Evolutionary conservation across 2,113 vertebrate genomes (phyloP), one percentile per base, ranked within the genome.

Genomic region (Tenebrosternarchus preto): DNA sequence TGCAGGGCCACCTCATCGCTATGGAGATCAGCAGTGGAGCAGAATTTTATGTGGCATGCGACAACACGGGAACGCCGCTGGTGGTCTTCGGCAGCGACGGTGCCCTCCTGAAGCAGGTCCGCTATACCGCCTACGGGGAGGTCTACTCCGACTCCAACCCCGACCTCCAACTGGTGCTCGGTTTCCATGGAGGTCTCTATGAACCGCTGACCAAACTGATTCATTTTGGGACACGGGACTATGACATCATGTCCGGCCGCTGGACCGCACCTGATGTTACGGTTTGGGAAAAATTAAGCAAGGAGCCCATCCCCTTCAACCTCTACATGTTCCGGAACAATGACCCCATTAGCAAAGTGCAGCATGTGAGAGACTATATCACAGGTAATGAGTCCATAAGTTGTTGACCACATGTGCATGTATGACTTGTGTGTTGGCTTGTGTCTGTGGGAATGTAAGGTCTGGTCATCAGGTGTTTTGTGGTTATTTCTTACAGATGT

Each of bases 321-420:
- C 89, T 99, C n/a, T 99, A 99, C 85, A 98, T 98, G 95, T 99
- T 99, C 88, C 92, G 95, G 86, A 98, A 97, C 88, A 99, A 99
- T 86, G 98, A 99, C 77, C 98, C 98, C 6, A 95, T 98, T 87
- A 98, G 98, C 91, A 98, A 98, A 91, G 95, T 97, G 85, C 95
- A 97, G 0, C 94, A 99, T 78, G 92, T 99, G 43, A 95, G 95
- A 89, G 96, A 98, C 72, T 99, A 99, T 82, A 95, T 99, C 75
- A 96, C 95, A 95, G 97, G 98, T 98, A 92, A 90, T 90, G 27
- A 1, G 57, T 61, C 1, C 15, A 16, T 46, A n/a, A 50, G 43
- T 15, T 15, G 43, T 12, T 50, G 43, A 50, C 43, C 1, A 1
- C 11, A 43, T 43, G 39, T 50, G 43, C 43, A 50, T 50, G 43